Conservation (phyloP, 2,888 invertebrate genomes). For the Drosophila mercatorum region DNA sequence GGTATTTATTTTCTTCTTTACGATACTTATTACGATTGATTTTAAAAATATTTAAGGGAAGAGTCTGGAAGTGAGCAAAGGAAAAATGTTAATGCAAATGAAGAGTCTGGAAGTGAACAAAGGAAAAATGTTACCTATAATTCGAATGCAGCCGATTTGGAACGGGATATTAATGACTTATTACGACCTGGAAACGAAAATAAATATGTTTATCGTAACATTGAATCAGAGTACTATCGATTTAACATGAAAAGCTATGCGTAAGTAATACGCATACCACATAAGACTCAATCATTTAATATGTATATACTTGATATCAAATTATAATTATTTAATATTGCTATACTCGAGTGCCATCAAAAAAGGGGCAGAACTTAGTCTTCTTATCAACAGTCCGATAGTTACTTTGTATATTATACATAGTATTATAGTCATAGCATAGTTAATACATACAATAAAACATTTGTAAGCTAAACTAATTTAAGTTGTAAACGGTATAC, state of each 20-base stretch:
- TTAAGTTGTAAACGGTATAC: not conserved
- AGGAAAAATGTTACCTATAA: not conserved
- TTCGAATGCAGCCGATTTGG: slow-evolving; percentile 28
- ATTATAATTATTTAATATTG: not conserved
- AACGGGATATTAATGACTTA: slow-evolving; percentile 54
- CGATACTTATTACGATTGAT: not conserved
- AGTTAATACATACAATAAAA: too few relatives aligned
- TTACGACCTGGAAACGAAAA: slow-evolving; percentile 50
- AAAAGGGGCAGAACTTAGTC: too few relatives aligned
- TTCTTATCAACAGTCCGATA: too few relatives aligned
- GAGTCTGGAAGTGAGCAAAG: slow-evolving; percentile 46
- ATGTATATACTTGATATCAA: not conserved
- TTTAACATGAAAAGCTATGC: slow-evolving; percentile 40
- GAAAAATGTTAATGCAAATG: not conserved
- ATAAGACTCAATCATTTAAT: too few relatives aligned
- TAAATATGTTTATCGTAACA: slow-evolving; percentile 58
- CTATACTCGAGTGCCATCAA: too few relatives aligned
- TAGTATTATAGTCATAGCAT: too few relatives aligned
- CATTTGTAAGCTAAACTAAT: too few relatives aligned
- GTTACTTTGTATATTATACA: too few relatives aligned
- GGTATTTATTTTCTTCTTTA: slow-evolving; percentile 24
- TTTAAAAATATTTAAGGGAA: slow-evolving; percentile 36
- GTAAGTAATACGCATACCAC: slow-evolving; percentile 31
- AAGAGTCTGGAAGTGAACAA: slow-evolving; percentile 51
- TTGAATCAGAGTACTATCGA: slow-evolving; percentile 60